Base-by-base conservation (phyloP, 2,888 invertebrate genomes). In the Epinotia brunnichana region DNA sequence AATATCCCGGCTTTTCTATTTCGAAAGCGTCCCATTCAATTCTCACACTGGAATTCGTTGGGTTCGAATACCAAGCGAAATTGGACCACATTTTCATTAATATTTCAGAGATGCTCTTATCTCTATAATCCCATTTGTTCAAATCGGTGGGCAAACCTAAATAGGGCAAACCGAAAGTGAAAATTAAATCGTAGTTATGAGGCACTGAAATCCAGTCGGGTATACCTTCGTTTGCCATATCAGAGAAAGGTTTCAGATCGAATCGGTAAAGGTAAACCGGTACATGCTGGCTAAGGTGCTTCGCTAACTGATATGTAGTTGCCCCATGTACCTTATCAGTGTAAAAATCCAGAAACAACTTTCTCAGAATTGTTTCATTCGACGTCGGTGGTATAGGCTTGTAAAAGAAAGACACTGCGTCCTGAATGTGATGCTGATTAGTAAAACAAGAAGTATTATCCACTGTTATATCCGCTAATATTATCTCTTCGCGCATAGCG, bases 11-110 rank as follows among this genome's bases (percentile, higher is more conserved):
- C 77, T 94, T 94, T 17, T 95, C 95, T 54, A 93, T 90, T 74
- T 94, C 95, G 81, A 95, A 97, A 7, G 94, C 88, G 73, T 96
- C 95, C 97, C 97, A 97, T 81, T 95, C 95, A 56, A 96, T 95
- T 82, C 95, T 95, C 2, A 96, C 94, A n/a, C 95, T 95, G 3
- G 95, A 94, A 80, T 95, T 95, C 0, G 95, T 95, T 0, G 96
- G 96, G 83, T 96, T 95, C 0, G 96, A 95, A 74, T 94, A 94
- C 90, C 95, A 96, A 0, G 95, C 96, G 78, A 97, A 97, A 85
- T 96, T 96, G 0, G 95, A 95, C 95, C 97, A 96, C 91, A 97
- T 94, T 74, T 95, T 95, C 97, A 97, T 97, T 66, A 97, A 94
- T 15, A 96, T 95, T 79, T 97, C 97, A 0, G 97, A 94, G 79